Conservation (phyloP, 2,888 invertebrate genomes). For the Cryptus viduatorius region DNA sequence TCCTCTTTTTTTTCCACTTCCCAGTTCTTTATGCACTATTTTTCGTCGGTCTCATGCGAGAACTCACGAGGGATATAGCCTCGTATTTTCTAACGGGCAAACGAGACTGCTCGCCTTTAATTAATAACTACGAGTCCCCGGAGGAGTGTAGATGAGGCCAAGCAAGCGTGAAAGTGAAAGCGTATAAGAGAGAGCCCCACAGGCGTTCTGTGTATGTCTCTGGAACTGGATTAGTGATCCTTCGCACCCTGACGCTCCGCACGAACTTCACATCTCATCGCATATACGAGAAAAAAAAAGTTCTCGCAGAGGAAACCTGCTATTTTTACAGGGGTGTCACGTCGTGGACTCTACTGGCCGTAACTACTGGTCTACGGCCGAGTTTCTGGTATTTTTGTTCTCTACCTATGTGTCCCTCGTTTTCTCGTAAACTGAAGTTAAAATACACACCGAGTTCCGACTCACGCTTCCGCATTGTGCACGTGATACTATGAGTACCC, state of each 20-base stretch:
- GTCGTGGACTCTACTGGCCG: conserved; percentile 38
- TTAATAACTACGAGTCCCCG: conserved; percentile 52
- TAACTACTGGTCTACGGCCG: conserved; percentile 28
- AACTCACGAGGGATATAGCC: conserved; percentile 12
- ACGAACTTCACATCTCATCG: conserved; percentile 6
- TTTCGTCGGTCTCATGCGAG: conserved; percentile 29
- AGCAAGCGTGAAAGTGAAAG: conserved; percentile 34
- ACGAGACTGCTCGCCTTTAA: conserved; percentile 42
- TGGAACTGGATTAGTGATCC: conserved; percentile 53
- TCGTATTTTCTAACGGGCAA: conserved; percentile 35
- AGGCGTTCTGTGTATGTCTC: not conserved
- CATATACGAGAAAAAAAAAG: conserved; percentile 17
- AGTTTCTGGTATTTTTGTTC: conserved; percentile 20
- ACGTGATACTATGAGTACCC: conserved; percentile 23
- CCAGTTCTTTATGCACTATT: conserved; percentile 39
- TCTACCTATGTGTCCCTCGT: conserved; percentile 11
- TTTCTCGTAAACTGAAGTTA: conserved; percentile 40
- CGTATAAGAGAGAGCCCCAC: not conserved
- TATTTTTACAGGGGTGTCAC: conserved; percentile 40
- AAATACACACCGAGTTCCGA: conserved; percentile 14
- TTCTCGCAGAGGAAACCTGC: not conserved
- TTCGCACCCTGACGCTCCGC: conserved; percentile 45
- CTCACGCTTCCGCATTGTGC: conserved; percentile 3
- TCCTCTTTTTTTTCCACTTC: conserved; percentile 3
- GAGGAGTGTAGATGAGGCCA: conserved; percentile 10